Conservation (phyloP, 2,888 invertebrate species). For the Amorpha juglandis region DNA sequence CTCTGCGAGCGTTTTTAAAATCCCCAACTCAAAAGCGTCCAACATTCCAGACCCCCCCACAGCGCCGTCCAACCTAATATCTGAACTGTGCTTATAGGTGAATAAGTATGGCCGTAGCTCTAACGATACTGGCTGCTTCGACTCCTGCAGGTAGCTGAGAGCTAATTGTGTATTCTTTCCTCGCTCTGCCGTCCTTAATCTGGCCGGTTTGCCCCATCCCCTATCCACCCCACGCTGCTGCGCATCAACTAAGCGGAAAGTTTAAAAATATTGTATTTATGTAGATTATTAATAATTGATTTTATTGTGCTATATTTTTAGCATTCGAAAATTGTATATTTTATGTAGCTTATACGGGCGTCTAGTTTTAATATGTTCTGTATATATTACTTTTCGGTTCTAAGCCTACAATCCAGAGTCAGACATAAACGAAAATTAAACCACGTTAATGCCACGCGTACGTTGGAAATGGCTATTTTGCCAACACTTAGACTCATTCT, state of each 20-base stretch:
- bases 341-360: not conserved
- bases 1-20: constrained; percentile 75
- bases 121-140: constrained; percentile 69
- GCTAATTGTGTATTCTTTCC: constrained; percentile 85
- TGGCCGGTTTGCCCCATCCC: constrained; percentile 68
- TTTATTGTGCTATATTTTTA: constrained; percentile 42
- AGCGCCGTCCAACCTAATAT: constrained; percentile 46
- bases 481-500: constrained; percentile 19
- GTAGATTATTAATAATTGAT: constrained; percentile 64
- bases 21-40: constrained; percentile 70
- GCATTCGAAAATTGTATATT: not conserved
- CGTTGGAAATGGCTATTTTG: constrained; percentile 23
- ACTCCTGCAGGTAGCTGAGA: constrained; percentile 80
- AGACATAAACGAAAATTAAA: constrained; percentile 19
- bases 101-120: constrained; percentile 55
- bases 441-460: constrained; percentile 13
- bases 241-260: constrained; percentile 80
- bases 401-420: constrained; percentile 28
- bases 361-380: constrained; percentile 6
- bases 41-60: constrained; percentile 54
- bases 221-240: constrained; percentile 50
- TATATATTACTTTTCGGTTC: constrained; percentile 20
- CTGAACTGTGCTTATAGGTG: constrained; percentile 36
- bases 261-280: constrained; percentile 74
- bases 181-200: constrained; percentile 81